Evolutionary conservation across 2,113 vertebrate genomes (phyloP).

Genomic region (Rhea pennata): DNA sequence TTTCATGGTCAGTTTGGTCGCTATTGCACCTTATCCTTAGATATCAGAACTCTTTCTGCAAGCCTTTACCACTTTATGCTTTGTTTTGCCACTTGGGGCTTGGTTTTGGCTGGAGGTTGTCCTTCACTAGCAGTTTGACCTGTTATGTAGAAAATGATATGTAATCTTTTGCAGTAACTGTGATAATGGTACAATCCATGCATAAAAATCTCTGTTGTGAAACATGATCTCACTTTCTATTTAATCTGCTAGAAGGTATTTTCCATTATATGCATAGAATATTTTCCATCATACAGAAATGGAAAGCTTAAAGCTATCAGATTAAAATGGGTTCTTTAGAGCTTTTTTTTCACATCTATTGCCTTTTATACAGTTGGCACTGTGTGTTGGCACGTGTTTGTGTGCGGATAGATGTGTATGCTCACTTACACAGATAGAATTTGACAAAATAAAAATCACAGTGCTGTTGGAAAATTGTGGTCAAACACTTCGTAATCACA

Average conservation of each 20-base stretch:
- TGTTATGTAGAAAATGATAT: not conserved
- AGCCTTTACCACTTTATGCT: not conserved
- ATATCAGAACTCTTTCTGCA: not conserved
- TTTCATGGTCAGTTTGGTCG: not conserved
- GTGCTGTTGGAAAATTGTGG: not conserved
- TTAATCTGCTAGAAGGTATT: not conserved
- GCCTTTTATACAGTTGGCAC: not conserved
- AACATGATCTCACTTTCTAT: not conserved
- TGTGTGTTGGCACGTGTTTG: no score
- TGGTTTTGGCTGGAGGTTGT: not conserved
- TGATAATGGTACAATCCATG: not conserved
- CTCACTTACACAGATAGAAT: not conserved
- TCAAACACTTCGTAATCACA: not conserved
- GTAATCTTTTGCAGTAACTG: not conserved
- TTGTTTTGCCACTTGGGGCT: not conserved
- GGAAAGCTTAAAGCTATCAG: no score
- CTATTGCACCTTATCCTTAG: not conserved
- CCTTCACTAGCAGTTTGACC: not conserved
- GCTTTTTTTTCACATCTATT: not conserved
- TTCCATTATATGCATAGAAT: not conserved
- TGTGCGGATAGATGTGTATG: no score
- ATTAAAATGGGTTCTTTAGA: not conserved
- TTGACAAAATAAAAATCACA: not conserved
- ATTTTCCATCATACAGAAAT: not conserved
- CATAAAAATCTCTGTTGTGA: not conserved